These are phyloP conservation scores for Poecilus cupreus DNA, from an alignment of 2,888 invertebrate genomes.

Conservation along the genomic window DNA sequence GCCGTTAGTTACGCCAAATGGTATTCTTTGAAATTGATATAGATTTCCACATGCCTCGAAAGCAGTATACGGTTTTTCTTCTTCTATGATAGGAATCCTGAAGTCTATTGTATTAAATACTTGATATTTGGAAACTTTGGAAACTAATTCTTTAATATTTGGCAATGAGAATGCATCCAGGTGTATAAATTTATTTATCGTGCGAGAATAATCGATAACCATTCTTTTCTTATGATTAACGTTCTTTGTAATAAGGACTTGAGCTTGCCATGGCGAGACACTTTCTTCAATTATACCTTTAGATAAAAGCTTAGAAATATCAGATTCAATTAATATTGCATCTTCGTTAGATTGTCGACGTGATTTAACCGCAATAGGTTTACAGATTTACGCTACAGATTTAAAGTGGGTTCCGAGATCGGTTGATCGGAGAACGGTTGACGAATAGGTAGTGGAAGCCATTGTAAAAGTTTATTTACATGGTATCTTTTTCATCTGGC, in stretches of 20 bases:
- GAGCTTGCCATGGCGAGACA: constrained; percentile 34
- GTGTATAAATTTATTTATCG: constrained; percentile 62
- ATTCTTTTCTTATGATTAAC: constrained; percentile 62
- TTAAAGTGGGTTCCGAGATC: not conserved
- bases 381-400: not conserved
- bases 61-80: constrained; percentile 56
- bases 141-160: constrained; percentile 51
- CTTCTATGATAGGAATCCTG: constrained; percentile 46
- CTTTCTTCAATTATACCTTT: not conserved
- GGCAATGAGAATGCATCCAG: constrained; percentile 63
- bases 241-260: constrained; percentile 61
- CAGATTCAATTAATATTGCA: not conserved
- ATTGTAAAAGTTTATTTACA: not conserved
- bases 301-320: not conserved
- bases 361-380: not conserved
- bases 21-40: constrained; percentile 59
- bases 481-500: too few relatives aligned
- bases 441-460: not conserved
- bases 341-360: not conserved
- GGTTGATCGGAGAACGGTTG: not conserved
- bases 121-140: constrained; percentile 51
- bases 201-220: constrained; percentile 64
- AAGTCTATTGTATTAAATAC: constrained; percentile 60
- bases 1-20: constrained; percentile 61
- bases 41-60: too few relatives aligned